phyloP scores from a whole-genome alignment of 2,797 vertebrate species.

The Ara ararauna region DNA sequence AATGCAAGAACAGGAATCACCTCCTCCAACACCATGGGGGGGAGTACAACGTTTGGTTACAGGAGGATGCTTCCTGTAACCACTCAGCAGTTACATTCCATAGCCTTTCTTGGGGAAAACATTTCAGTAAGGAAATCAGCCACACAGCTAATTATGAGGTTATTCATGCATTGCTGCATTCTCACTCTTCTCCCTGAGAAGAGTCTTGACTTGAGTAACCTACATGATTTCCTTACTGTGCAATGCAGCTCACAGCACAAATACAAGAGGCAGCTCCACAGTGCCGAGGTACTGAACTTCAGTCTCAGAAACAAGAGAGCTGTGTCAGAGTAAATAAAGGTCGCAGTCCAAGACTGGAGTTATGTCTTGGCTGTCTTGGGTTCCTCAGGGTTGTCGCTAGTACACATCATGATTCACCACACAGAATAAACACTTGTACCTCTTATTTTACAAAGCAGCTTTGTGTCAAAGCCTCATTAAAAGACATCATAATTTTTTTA shows the following conservation, averaged over 20 bases:
- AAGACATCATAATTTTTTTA: not conserved
- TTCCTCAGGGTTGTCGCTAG: not conserved
- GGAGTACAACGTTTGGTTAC: not conserved
- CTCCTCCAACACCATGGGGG: rapidly evolving
- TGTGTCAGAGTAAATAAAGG: not conserved
- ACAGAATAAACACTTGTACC: not conserved
- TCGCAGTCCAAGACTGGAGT: not conserved
- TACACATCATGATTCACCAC: not conserved
- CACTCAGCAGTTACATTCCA: not conserved
- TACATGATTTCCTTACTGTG: not conserved
- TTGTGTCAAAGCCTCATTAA: not conserved
- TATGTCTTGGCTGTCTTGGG: not conserved
- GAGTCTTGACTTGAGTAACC: not conserved
- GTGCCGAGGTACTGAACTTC: not conserved
- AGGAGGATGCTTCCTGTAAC: not conserved
- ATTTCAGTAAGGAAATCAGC: not conserved
- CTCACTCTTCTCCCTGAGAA: not conserved
- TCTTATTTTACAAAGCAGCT: not conserved
- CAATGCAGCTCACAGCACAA: not conserved
- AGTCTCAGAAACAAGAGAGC: not conserved
- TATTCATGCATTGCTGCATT: not conserved
- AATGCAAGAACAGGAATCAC: not conserved
- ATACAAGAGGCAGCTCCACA: not conserved
- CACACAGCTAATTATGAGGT: not conserved
- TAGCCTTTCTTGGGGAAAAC: not conserved